Base-by-base conservation (phyloP, 1,140 invertebrate species). In the Lanistes nyassanus region DNA sequence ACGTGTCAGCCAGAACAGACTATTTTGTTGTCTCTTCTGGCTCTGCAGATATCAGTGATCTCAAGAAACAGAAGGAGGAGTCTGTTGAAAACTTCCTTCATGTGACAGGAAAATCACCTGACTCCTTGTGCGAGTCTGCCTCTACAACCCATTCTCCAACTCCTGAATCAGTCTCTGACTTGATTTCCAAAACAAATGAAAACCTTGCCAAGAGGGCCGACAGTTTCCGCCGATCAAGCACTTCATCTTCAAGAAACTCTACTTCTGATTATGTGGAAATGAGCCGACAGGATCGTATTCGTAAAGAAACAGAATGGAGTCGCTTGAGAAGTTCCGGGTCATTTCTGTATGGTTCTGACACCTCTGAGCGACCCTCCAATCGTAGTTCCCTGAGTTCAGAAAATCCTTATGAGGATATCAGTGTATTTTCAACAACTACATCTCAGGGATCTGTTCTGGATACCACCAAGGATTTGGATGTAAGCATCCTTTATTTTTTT, bases 21-120 rank as follows among this genome's bases (percentile, higher is more conserved):
- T 55, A 56, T 37, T 56, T 42, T n/a, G 21, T 39, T 13, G 60
- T 55, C 4, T 47, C 60, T 16, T 74, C 72, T n/a, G 47, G 36
- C 39, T 58, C 72, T 2, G 26, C 60, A 19, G 51, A 58, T 23
- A 21, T 31, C 7, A n/a, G 19, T 4, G 94, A 95, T 0, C 85
- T 96, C 0, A 96, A 96, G 87, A 94, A 94, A 0, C 94, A 96
- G n/a, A 81, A 83, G 42, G 95, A 96, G 87, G 94, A 96, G 83
- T 95, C 95, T 0, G 88, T 97, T 2, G 89, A 95, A 36, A 95
- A 94, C 1, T 96, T 95, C 78, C 95, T 96, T 86, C 94, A 96
- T 51, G 94, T 95, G 81, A 87, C 85, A 6, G 83, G 84, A n/a
- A 77, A 78, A 47, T 21, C 39, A 39, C 37, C 47, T 26, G 56